Conservation (phyloP, 1,140 invertebrate genomes). For the Apocrypta bakeri region DNA sequence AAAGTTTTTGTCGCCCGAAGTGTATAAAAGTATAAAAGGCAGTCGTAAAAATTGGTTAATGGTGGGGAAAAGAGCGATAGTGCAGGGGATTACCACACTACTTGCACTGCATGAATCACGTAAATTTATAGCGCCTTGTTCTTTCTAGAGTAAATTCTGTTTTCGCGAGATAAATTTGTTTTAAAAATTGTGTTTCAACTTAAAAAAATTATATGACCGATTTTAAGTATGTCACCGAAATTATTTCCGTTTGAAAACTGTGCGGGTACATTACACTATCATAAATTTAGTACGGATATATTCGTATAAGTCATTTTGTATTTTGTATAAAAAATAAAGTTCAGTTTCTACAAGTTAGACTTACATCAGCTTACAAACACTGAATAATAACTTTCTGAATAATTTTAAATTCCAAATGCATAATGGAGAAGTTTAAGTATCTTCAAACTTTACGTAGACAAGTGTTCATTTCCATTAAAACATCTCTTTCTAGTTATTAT, state of each 20-base stretch:
- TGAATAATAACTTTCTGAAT: background rate
- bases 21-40: constrained; percentile 3
- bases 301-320: no score
- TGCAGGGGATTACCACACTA: constrained; percentile 23
- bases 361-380: background rate
- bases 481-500: background rate
- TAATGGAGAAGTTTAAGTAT: no score
- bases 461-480: background rate
- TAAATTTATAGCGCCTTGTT: constrained; percentile 6
- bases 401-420: background rate
- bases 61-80: constrained; percentile 44
- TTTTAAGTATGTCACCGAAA: background rate
- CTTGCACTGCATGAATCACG: constrained; percentile 37
- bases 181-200: constrained; percentile 2
- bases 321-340: background rate
- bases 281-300: no score
- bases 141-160: constrained; percentile 10
- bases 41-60: constrained; percentile 44
- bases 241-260: no score
- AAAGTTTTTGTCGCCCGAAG: constrained; percentile 31
- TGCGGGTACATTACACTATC: no score
- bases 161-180: background rate
- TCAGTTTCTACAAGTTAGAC: no score
- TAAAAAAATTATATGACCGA: background rate
- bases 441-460: no score